phyloP scores from a whole-genome alignment of 2,888 invertebrate genomes.

The Tachina lurida region DNA sequence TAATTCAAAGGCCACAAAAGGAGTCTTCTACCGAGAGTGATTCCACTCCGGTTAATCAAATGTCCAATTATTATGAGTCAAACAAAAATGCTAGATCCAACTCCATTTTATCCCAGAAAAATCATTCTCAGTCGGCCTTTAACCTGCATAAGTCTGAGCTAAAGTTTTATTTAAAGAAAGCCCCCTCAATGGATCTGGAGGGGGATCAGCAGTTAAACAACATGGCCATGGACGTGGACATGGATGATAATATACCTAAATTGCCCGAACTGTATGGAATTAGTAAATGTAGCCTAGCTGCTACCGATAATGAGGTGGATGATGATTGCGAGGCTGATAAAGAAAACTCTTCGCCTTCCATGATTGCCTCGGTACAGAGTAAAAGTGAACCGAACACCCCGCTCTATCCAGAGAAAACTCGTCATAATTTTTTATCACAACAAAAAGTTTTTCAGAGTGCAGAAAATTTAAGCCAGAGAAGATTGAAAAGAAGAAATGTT shows the following conservation, averaged over 20 bases:
- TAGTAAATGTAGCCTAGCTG: constrained; percentile 75
- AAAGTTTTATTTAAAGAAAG: constrained; percentile 79
- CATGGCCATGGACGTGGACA: constrained; percentile 73
- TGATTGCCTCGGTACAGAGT: constrained; percentile 70
- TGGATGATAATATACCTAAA: constrained; percentile 76
- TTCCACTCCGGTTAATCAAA: constrained; percentile 66
- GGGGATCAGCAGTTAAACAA: constrained; percentile 68
- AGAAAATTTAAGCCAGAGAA: constrained; percentile 73
- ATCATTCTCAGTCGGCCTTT: constrained; percentile 80
- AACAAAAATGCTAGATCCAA: constrained; percentile 67
- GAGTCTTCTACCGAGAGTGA: constrained; percentile 51
- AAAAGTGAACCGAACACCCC: constrained; percentile 78
- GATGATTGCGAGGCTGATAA: constrained; percentile 75
- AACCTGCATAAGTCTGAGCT: constrained; percentile 81
- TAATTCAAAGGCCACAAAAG: background rate
- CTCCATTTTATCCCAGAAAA: constrained; percentile 74
- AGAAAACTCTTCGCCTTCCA: constrained; percentile 76
- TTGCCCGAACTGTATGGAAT: constrained; percentile 76
- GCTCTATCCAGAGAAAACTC: constrained; percentile 73
- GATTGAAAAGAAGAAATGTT: constrained; percentile 71
- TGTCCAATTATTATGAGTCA: constrained; percentile 74
- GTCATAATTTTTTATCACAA: constrained; percentile 73
- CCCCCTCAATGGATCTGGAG: constrained; percentile 79
- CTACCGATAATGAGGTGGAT: constrained; percentile 65
- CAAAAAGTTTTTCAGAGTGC: constrained; percentile 78